phyloP scores from a whole-genome alignment of 2,797 vertebrate species.

The Sarcoramphus papa region DNA sequence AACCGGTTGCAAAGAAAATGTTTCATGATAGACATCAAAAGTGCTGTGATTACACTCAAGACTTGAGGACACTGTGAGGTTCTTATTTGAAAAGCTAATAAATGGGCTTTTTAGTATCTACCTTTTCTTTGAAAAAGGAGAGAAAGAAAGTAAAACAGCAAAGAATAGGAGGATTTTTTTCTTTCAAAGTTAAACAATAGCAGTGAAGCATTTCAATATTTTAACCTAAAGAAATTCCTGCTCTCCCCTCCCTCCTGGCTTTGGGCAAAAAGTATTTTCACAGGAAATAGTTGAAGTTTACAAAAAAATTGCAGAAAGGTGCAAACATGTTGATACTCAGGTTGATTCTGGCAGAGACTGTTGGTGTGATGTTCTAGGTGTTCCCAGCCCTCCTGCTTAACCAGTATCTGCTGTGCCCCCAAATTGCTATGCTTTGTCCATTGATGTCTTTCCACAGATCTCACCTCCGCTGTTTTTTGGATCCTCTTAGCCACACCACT shows the following conservation, averaged over 20 bases:
- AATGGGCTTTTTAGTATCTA: neutral
- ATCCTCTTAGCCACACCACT: neutral
- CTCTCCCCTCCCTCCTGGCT: neutral
- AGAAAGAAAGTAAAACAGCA: neutral
- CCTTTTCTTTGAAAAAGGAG: neutral
- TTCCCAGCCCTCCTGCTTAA: neutral
- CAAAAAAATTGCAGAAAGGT: neutral
- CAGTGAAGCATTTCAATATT: neutral
- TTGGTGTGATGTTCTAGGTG: neutral
- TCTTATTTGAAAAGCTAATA: neutral
- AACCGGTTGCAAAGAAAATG: neutral
- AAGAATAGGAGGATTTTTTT: neutral
- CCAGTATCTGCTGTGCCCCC: too few species aligned
- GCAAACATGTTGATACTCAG: neutral
- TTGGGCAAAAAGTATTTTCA: neutral
- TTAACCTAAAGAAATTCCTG: neutral
- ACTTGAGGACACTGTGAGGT: neutral
- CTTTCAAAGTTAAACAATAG: neutral
- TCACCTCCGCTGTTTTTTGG: neutral
- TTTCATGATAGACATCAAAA: neutral
- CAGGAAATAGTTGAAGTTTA: neutral
- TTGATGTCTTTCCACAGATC: neutral
- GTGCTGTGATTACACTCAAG: neutral
- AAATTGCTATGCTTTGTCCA: neutral
- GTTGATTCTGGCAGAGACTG: neutral